Conservation (phyloP, 2,113 vertebrate genomes). For the Hemichromis elongatus region DNA sequence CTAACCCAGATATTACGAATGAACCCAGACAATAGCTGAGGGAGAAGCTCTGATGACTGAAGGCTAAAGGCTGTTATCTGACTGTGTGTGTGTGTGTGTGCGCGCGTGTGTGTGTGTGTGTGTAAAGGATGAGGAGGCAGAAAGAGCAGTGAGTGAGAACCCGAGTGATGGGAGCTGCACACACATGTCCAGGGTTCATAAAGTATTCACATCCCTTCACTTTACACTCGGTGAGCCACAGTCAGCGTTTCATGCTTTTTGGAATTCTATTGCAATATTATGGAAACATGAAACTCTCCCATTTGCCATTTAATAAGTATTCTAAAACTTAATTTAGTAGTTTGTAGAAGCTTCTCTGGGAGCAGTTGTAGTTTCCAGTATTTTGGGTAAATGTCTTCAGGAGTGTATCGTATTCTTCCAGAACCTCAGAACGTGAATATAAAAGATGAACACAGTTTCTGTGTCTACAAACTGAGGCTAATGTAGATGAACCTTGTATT, state of each 20-base stretch:
- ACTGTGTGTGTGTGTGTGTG: neutral
- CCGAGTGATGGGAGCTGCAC: neutral
- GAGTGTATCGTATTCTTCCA: neutral
- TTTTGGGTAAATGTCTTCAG: neutral
- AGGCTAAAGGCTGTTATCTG: neutral
- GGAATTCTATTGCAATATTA: neutral
- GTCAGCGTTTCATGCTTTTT: neutral
- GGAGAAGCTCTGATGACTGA: neutral
- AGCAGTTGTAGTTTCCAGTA: neutral
- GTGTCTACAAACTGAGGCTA: rapidly evolving
- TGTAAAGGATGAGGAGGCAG: neutral
- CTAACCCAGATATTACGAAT: neutral
- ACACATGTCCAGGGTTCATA: neutral
- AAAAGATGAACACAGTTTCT: neutral
- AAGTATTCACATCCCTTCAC: neutral
- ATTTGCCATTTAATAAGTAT: rapidly evolving
- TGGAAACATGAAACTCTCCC: neutral
- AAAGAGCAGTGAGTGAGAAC: neutral
- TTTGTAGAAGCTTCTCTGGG: rapidly evolving
- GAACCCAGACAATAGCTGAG: neutral
- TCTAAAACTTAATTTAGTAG: neutral
- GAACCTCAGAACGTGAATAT: neutral
- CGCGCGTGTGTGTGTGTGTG: neutral
- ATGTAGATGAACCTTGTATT: neutral
- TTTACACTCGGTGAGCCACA: neutral